phyloP scores from a whole-genome alignment of 2,797 vertebrate genomes.

The Hylomyscus alleni region DNA sequence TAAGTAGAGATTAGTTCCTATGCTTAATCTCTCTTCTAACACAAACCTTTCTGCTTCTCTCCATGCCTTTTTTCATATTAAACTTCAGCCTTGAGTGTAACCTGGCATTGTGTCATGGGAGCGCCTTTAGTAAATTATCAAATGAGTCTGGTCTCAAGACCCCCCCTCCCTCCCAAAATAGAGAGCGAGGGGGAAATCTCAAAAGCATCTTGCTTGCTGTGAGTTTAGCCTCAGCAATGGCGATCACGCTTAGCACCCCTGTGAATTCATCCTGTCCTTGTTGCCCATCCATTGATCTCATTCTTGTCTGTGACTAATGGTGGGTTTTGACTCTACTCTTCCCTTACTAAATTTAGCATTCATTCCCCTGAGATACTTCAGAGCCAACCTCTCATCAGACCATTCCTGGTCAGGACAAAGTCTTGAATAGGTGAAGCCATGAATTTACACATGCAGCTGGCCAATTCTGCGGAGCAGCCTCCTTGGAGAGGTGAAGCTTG shows the following conservation, averaged over 20 bases:
- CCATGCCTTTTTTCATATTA: neutral
- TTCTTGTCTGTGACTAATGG: neutral
- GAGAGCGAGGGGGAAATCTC: neutral
- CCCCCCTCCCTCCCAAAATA: neutral
- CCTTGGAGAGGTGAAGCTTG: neutral
- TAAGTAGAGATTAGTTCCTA: neutral
- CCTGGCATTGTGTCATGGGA: neutral
- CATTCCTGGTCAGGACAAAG: neutral
- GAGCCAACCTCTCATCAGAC: neutral
- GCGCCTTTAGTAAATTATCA: neutral
- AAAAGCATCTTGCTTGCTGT: neutral
- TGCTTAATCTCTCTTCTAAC: neutral
- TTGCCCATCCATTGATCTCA: neutral
- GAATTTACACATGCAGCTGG: neutral
- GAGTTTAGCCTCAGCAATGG: neutral
- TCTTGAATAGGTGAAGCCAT: neutral
- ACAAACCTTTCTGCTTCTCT: neutral
- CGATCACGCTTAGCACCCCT: neutral
- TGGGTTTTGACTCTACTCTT: neutral
- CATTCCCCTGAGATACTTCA: neutral
- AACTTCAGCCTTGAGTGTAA: neutral
- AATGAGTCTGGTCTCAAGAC: neutral
- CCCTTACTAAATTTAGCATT: slow-evolving; percentile 1
- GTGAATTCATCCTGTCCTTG: neutral
- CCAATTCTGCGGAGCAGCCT: neutral